Percentiles rank a stretch among this genome's conserved stretches.
These are phyloP conservation scores for Caenorhabditis sp. DNA, from an alignment of 2,888 invertebrate species.

Conservation along the genomic window DNA sequence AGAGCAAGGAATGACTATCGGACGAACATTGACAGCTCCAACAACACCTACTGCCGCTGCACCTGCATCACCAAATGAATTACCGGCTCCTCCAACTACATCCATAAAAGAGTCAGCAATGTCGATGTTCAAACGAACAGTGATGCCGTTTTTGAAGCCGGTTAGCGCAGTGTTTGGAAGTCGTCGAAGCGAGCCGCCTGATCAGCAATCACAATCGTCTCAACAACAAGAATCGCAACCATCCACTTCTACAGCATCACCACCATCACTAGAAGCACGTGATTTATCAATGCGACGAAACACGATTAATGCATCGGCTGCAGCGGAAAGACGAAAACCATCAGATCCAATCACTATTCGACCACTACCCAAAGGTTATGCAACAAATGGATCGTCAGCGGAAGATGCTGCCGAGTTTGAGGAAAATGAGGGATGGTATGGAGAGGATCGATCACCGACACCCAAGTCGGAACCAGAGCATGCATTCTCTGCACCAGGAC, in stretches of 20 bases:
- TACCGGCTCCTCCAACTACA: neutral
- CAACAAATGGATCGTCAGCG: conserved; percentile 29
- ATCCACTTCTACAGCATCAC: neutral
- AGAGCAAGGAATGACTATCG: conserved; percentile 20
- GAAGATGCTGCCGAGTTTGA: conserved; percentile 28
- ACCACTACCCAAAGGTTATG: neutral
- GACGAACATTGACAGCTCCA: conserved; percentile 7
- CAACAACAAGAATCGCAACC: neutral
- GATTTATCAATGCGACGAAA: neutral
- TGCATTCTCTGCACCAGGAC: neutral
- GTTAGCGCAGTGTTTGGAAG: conserved; percentile 15
- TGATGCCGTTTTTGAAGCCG: conserved; percentile 29
- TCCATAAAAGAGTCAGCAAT: neutral
- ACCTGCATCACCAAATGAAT: conserved; percentile 13
- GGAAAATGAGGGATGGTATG: neutral
- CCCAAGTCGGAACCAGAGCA: neutral
- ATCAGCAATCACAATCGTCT: too few relatives aligned
- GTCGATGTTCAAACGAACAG: conserved; percentile 2
- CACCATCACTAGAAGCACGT: neutral
- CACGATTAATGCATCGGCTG: neutral
- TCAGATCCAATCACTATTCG: conserved; percentile 1
- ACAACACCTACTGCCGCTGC: conserved; percentile 2
- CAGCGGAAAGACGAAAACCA: conserved; percentile 7
- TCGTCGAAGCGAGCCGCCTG: neutral
- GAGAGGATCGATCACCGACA: neutral